Evolutionary conservation across 2,888 invertebrate genomes (phyloP).

Genomic region (Cephus pulcher): DNA sequence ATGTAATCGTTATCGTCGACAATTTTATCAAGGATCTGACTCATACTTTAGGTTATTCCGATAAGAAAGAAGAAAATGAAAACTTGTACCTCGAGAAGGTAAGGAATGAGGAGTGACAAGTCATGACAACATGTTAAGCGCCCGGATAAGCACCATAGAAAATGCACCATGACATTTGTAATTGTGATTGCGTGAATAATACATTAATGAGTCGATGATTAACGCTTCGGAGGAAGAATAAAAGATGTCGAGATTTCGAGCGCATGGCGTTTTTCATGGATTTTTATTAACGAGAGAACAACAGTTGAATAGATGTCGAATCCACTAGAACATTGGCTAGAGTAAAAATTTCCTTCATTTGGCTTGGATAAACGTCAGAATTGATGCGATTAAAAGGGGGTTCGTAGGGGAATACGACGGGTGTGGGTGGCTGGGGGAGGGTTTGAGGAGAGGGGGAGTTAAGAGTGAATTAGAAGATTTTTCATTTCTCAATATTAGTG

Average conservation of each 20-base stretch:
- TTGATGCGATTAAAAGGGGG: constrained; percentile 8
- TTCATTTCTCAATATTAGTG: constrained; percentile 26
- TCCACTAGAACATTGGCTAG: constrained; percentile 47
- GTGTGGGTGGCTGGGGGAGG: constrained; percentile 1
- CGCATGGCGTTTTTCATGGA: constrained; percentile 31
- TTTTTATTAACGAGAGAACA: constrained; percentile 55
- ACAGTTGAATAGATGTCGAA: constrained; percentile 45
- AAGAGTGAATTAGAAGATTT: constrained; percentile 7
- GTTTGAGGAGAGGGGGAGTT: constrained; percentile 4
- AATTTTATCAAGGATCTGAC: not conserved
- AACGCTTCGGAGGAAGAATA: not conserved
- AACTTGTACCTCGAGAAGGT: not conserved
- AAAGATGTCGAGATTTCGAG: not conserved
- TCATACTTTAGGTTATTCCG: not conserved
- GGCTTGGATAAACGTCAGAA: constrained; percentile 27
- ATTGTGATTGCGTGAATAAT: not conserved
- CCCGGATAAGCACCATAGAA: not conserved
- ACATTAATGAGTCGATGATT: not conserved
- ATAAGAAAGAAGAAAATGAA: not conserved
- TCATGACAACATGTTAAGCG: not conserved
- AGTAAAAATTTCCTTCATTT: constrained; percentile 30
- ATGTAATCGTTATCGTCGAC: not conserved
- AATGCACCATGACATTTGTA: not conserved
- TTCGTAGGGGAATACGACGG: not conserved
- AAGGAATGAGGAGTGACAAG: not conserved